Evolutionary conservation across 2,797 vertebrate genomes (phyloP).

Genomic region (Centroberyx gerrardi): DNA sequence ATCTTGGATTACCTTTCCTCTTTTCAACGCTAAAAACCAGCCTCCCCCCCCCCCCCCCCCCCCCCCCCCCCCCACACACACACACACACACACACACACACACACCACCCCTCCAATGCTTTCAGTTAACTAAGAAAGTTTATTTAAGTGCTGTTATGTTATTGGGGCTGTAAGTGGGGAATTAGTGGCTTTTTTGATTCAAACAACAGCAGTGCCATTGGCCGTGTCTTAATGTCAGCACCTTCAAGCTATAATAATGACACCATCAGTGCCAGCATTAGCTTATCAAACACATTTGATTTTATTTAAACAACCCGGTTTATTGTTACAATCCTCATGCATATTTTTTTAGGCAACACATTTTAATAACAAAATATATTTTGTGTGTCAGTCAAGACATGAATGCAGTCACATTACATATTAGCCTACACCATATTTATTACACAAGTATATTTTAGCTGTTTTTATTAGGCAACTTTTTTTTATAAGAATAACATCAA

Average conservation of each 20-base stretch:
- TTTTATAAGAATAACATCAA: conserved; percentile 23
- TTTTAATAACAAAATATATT: not conserved
- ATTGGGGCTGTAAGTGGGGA: conserved; percentile 51
- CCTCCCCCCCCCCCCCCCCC: not conserved
- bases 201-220: conserved; percentile 20
- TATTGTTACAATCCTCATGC: not conserved
- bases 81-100: conserved; percentile 23
- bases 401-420: no score
- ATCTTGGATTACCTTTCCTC: conserved; percentile 87
- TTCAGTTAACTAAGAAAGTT: conserved; percentile 74
- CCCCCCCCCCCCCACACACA: not conserved
- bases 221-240: conserved; percentile 27
- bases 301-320: not conserved
- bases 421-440: not conserved
- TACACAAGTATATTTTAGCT: not conserved
- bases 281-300: not conserved
- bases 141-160: conserved; percentile 74
- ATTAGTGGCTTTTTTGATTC: conserved; percentile 61
- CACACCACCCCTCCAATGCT: conserved; percentile 53
- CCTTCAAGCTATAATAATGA: not conserved
- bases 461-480: not conserved
- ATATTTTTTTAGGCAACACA: not conserved
- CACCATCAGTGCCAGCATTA: not conserved
- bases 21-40: conserved; percentile 73
- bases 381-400: not conserved